These are phyloP conservation scores for Sipha maydis DNA, from an alignment of 2,888 invertebrate genomes.

Conservation along the genomic window DNA sequence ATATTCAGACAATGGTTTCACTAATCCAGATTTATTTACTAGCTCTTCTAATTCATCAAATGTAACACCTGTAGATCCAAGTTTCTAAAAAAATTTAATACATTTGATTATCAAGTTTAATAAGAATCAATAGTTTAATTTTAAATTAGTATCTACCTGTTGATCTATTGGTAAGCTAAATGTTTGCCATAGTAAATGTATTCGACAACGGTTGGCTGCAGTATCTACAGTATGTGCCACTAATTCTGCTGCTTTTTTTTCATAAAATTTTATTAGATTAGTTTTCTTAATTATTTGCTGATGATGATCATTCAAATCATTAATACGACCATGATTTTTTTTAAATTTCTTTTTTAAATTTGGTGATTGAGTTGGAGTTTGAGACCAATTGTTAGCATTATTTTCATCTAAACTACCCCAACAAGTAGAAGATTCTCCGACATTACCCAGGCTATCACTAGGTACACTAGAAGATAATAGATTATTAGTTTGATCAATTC, in stretches of 20 bases:
- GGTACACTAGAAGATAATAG: constrained; percentile 35
- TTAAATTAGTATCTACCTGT: not conserved
- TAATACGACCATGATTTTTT: not conserved
- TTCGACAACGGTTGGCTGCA: constrained; percentile 35
- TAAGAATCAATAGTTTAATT: not conserved
- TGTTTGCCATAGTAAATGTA: constrained; percentile 42
- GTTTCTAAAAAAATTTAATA: constrained; percentile 39
- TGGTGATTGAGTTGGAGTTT: not conserved
- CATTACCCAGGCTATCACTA: not conserved
- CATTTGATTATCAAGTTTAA: not conserved
- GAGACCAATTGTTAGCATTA: not conserved
- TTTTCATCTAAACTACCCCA: constrained; percentile 40
- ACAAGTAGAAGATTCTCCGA: not conserved
- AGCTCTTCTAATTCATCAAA: constrained; percentile 24
- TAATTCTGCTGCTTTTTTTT: constrained; percentile 38
- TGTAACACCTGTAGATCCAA: not conserved
- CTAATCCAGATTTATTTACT: constrained; percentile 20
- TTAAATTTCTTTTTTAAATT: not conserved
- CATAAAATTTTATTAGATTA: constrained; percentile 28
- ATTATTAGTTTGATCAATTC: not conserved
- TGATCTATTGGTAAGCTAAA: constrained; percentile 10
- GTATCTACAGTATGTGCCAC: constrained; percentile 43
- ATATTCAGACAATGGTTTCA: constrained; percentile 22
- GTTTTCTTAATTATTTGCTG: constrained; percentile 16
- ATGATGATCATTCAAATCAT: constrained; percentile 23